Base-by-base conservation (phyloP, 2,888 invertebrate species). In the Drosophila prostipennis region DNA sequence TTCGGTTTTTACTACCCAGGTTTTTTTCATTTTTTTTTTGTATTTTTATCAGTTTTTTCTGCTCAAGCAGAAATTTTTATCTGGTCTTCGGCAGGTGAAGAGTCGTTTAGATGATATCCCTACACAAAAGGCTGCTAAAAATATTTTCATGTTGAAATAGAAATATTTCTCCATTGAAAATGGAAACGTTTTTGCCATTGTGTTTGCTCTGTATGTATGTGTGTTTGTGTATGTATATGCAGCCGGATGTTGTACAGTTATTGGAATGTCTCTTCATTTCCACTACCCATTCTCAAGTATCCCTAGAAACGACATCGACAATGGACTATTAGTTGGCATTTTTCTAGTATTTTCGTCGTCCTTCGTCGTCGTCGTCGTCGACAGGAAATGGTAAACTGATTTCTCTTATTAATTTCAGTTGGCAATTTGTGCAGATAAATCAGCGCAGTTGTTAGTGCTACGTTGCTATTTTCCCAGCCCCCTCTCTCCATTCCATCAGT, bases 131-230 rank as follows among this genome's bases (percentile, higher is more conserved):
- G 61, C 80, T 72, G 87, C 64, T 73, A 73, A 81, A 72, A 77
- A 82, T 85, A 85, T 82, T 87, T 87, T 82, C 72, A 85, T 85
- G 86, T 82, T 73, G 55, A 77, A 73, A 82, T 82, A 87, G 82
- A 82, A 82, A 85, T 82, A 87, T 87, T 87, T 78, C 29, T 56
- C 68, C 71, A 87, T 87, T 85, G 82, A 87, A 85, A 79, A 85
- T 79, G 82, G 64, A 82, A 85, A 75, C 88, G 88, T 82, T 85
- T 85, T 61, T 64, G 43, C 80, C 65, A 87, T 82, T 82, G 88
- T 82, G 72, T 70, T 34, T 39, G 37, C 8, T 19, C 23, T 29
- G 32, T 32, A 7, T 51, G 39, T 58, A 34, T 45, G 32, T 40
- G n/a, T 46, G 39, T 58, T 23, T 45, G 32, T 40, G n/a, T 54